These are phyloP conservation scores for Rhinichthys klamathensis DNA, from an alignment of 2,113 vertebrate genomes.

Conservation along the genomic window DNA sequence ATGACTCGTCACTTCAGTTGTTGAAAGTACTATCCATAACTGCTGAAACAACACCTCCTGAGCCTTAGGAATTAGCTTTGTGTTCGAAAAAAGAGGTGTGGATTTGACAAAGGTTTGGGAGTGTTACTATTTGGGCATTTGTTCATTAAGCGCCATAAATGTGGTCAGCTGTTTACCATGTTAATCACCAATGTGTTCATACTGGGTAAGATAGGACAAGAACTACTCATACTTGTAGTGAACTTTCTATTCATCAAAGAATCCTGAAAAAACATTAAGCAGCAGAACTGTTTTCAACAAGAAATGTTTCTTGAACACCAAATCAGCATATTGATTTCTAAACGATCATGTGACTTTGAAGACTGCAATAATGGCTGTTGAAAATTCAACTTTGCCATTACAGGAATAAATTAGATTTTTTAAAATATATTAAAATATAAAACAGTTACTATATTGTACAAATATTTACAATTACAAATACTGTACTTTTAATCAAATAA, in stretches of 20 bases:
- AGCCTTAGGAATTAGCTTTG: background rate
- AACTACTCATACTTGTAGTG: background rate
- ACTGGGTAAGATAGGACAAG: background rate
- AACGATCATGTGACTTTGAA: too few species aligned
- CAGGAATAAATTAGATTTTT: too few species aligned
- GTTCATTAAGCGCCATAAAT: background rate
- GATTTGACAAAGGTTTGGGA: background rate
- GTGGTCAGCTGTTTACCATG: background rate
- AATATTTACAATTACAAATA: too few species aligned
- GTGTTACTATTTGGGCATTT: background rate
- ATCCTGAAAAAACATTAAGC: background rate
- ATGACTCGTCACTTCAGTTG: background rate
- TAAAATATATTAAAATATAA: too few species aligned
- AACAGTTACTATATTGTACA: too few species aligned
- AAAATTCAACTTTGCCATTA: too few species aligned
- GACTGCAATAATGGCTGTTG: too few species aligned
- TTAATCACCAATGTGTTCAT: background rate
- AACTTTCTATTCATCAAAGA: background rate
- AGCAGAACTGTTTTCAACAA: background rate
- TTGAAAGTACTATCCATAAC: background rate
- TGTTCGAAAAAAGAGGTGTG: background rate
- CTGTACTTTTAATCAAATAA: too few species aligned
- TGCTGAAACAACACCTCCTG: background rate
- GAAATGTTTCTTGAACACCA: background rate
- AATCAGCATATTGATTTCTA: too few species aligned